Percentiles rank a stretch among this genome's conserved stretches.
Conservation (phyloP, 92 coral and sea anemone genomes). For the Pocillopora grandis region DNA sequence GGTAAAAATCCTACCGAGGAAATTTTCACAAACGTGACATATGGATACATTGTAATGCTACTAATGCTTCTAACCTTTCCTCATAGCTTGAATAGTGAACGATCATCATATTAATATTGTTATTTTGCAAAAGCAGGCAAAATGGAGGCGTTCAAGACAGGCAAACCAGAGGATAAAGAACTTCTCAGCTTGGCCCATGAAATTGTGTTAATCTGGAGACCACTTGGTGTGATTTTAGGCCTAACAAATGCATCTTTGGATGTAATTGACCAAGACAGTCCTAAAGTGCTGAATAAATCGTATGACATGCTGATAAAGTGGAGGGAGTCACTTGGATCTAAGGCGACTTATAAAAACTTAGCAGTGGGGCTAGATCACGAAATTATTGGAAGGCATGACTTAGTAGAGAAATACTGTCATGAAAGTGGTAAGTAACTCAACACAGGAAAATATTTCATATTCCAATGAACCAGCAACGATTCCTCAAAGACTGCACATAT, state of each 20-base stretch:
- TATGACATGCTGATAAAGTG: conserved; percentile 63
- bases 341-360: conserved; percentile 51
- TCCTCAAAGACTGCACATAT: not conserved
- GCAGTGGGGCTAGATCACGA: conserved; percentile 52
- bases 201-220: conserved; percentile 48
- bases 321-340: conserved; percentile 47
- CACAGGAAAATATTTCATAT: not conserved
- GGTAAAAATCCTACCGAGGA: no score
- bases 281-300: conserved; percentile 42
- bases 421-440: conserved; percentile 9
- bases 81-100: not conserved
- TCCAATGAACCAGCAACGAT: not conserved
- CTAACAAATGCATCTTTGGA: conserved; percentile 40
- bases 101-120: not conserved
- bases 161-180: conserved; percentile 44
- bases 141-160: conserved; percentile 27
- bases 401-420: conserved; percentile 51
- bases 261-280: conserved; percentile 51
- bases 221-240: conserved; percentile 55
- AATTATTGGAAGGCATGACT: conserved; percentile 45
- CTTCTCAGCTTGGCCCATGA: conserved; percentile 47
- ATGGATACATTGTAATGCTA: no score
- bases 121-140: not conserved
- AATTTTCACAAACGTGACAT: no score
- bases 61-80: no score